Evolutionary conservation across 2,888 invertebrate genomes (phyloP), one percentile per base, ranked within the genome.

Genomic region (Strigamia crassipes): DNA sequence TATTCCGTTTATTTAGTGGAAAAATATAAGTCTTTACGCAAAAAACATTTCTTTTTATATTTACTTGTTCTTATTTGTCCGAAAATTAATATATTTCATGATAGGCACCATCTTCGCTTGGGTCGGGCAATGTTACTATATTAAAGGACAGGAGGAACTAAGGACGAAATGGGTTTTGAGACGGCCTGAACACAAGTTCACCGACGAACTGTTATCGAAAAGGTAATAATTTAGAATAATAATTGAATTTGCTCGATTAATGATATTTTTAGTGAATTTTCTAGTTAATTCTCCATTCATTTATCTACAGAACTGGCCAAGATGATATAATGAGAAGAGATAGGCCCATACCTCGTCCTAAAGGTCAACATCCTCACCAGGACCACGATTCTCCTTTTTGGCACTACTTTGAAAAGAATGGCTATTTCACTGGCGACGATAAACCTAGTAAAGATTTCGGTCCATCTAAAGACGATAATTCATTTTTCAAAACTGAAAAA

Each of bases 101-200:
- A 18, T 5, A 78, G 78, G 78, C 9, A n/a, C 78, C 9, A 27
- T 78, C 9, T 78, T 78, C 6, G n/a, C n/a, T 34, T 78, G 78
- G 78, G n/a, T 78, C 13, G 78, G 78, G n/a, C 78, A 78, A 78
- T 78, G 78, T 12, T 78, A 78, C 27, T 8, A 27, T 1, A 27
- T 6, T 78, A 78, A 78, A 12, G 78, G 78, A 15, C n/a, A 78
- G 13, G 78, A 78, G 27, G 34, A 78, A 31, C 13, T 78, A 13
- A 1, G 10, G 10, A 78, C 78, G n/a, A 78, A 78, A 78, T 78
- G 78, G 78, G n/a, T 27, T n/a, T 27, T 78, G n/a, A 78, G 13
- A 78, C 2, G 61, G n/a, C 61, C n/a, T 2, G 61, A 61, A 61
- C 1, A 9, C 6, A 13, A 56, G 5, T 56, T 56, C 2, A 5